A percentile compares a stretch with the other conserved stretches of the same genome.
These are phyloP conservation scores for Zonotrichia leucophrys DNA, from an alignment of 2,113 vertebrate species.

Conservation along the genomic window DNA sequence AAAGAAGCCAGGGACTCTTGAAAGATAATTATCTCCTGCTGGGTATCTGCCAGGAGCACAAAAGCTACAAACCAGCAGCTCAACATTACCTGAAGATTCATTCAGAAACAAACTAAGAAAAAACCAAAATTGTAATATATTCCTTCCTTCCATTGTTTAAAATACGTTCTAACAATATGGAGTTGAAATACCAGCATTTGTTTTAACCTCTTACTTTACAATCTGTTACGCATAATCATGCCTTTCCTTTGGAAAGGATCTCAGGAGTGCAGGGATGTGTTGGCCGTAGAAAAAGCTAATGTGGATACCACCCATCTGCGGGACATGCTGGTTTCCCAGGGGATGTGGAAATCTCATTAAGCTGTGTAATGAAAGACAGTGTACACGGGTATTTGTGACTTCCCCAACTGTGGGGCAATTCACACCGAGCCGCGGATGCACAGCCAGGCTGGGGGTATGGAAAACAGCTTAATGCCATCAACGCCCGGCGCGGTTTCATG, in stretches of 20 bases:
- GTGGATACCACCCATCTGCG: not conserved
- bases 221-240: not conserved
- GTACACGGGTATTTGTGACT: not conserved
- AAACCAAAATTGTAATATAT: not conserved
- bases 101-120: not conserved
- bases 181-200: not conserved
- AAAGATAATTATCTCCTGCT: slow-evolving; percentile 44
- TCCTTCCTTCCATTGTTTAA: not conserved
- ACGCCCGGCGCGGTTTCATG: not conserved
- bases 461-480: slow-evolving; percentile 25
- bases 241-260: not conserved
- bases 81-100: not conserved
- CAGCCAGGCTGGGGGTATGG: not conserved
- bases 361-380: not conserved
- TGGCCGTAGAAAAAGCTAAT: not conserved
- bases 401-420: not conserved
- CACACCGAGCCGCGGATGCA: not conserved
- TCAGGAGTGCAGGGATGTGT: not conserved
- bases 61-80: not conserved
- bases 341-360: slow-evolving; percentile 37
- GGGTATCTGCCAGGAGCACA: not conserved
- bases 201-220: not conserved
- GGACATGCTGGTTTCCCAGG: not conserved
- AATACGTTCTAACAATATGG: not conserved
- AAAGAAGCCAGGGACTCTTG: not conserved